Base-by-base conservation (phyloP, 2,888 invertebrate species). In the Limnephilus marmoratus region DNA sequence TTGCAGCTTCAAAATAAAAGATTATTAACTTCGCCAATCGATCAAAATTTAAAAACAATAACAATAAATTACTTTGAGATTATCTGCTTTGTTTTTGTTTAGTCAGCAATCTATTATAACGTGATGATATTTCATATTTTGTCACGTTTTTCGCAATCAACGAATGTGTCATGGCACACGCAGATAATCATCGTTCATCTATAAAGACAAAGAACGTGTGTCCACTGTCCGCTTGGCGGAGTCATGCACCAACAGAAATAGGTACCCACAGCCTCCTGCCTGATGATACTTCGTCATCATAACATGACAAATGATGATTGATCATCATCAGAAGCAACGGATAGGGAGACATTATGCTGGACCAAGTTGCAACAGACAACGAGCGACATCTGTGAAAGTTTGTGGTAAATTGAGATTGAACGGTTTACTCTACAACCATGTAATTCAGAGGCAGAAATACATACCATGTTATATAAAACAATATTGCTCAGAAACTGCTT, bases 281-380 rank as follows among this genome's bases (percentile, higher is more conserved):
- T 68, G 68, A n/a, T 9, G 68, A n/a, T 68, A 68, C 68, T 68
- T 68, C 68, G 68, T 68, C 68, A 68, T n/a, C 18, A 68, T 24
- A n/a, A 68, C 68, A 68, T n/a, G 68, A 68, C 68, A 68, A n/a
- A 68, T 68, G 68, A 68, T 68, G 68, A 68, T 68, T 68, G 68
- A 68, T 68, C n/a, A 24, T 9, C 4, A 49, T 49, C 24, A 18
- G 18, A 24, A 24, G 53, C 53, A 24, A 68, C 24, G 24, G 24
- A 68, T 53, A 7, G 53, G 53, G 53, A 68, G 5, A 18, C 4
- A 53, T 13, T 24, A 68, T n/a, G 24, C 9, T 24, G 68, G 68
- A 68, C 68, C n/a, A 7, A 68, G 68, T 24, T 68, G n/a, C n/a
- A 68, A 68, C 68, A 68, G 68, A 68, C 68, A 68, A 18, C 68